Evolutionary conservation across 1,140 invertebrate genomes (phyloP), one percentile per base, ranked within the genome.

Genomic region (Drosophila nannoptera): DNA sequence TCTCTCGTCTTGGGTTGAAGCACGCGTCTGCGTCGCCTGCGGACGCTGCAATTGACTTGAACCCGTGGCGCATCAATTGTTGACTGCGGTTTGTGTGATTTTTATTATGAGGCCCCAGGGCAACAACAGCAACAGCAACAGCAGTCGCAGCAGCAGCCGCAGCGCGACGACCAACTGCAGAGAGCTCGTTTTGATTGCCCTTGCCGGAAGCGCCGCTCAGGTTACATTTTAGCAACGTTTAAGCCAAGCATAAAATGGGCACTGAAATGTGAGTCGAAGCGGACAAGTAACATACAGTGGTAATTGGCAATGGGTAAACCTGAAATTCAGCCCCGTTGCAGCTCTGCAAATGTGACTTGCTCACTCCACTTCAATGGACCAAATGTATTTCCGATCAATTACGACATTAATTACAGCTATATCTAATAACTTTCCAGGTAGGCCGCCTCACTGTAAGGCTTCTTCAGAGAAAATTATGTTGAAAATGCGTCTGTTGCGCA

Each of bases 11-110:
- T 60, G 62, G 40, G 8, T 33, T 31, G 54, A 48, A 35, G 59
- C 60, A 73, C 61, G 72, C 61, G 62, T 53, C 52, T 59, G 32
- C 50, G 22, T 43, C 62, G 77, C 63, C 78, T 72, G 71, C 64
- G 58, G 75, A 61, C 73, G 43, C 78, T 83, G 75, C 75, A 84
- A 83, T 83, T 84, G 80, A 83, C 80, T 84, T 78, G 65, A 68
- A 76, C 78, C 82, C 78, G 78, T 83, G 78, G 78, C 78, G 68
- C 78, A 83, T 83, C 78, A 78, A 75, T 74, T 73, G 75, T 67
- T 63, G 62, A 42, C 78, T 83, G 78, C 71, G 78, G 78, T 78
- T 83, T 83, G 55, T 74, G 64, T 82, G 78, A 82, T 83, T 82
- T 82, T 82, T 82, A 78, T 82, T 78, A 81, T 77, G 78, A 71